Evolutionary conservation across 2,113 vertebrate genomes (phyloP).

Genomic region (Psilopsiagon aurifrons): DNA sequence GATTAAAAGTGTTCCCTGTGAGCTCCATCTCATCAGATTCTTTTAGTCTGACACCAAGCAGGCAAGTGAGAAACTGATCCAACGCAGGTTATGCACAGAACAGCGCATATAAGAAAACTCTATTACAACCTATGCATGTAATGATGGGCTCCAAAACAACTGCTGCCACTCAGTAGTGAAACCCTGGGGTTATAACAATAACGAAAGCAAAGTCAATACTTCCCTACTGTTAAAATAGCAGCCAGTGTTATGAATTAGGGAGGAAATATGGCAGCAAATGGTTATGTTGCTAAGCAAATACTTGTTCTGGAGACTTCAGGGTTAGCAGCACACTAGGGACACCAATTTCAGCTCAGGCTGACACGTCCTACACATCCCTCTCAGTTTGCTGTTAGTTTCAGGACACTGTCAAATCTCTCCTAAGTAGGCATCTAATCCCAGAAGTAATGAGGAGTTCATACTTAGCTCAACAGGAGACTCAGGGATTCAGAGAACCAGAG

Average conservation of each 20-base stretch:
- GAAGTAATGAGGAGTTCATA: neutral
- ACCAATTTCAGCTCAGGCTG: neutral
- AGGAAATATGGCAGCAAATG: neutral
- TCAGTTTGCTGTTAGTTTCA: neutral
- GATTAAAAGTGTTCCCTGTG: neutral
- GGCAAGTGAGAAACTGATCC: neutral
- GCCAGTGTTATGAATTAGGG: neutral
- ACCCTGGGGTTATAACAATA: neutral
- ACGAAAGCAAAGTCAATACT: neutral
- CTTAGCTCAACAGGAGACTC: neutral
- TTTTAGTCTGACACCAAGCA: accelerated
- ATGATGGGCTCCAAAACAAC: neutral
- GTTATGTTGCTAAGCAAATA: neutral
- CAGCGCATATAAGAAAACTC: neutral
- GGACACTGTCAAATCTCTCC: neutral
- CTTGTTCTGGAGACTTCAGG: neutral
- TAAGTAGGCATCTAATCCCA: neutral
- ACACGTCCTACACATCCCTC: neutral
- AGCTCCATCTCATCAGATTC: neutral
- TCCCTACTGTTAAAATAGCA: neutral
- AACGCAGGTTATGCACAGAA: neutral
- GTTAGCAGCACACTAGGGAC: neutral
- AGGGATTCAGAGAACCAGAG: neutral
- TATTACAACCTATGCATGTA: neutral
- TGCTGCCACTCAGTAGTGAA: neutral